Percentiles rank a stretch among this genome's conserved stretches.
phyloP scores from a whole-genome alignment of 37 sponge, comb jelly and placozoan species.

The Spongilla lacustris region DNA sequence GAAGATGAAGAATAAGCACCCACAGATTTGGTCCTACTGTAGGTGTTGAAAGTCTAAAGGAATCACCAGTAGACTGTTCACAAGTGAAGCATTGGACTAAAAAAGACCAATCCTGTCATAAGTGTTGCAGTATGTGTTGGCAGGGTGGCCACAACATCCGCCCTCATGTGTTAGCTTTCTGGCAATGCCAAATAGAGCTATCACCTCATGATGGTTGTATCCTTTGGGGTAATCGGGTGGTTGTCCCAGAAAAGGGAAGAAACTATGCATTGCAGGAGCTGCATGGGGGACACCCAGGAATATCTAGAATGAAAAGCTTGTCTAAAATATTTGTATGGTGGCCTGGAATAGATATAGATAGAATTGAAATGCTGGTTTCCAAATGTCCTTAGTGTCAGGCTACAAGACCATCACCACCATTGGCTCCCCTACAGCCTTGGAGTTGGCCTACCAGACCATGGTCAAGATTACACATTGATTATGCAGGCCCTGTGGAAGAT shows the following conservation, averaged over 20 bases:
- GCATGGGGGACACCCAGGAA: conserved; percentile 50
- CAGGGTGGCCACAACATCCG: background rate
- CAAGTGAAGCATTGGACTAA: background rate
- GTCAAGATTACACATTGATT: conserved; percentile 10
- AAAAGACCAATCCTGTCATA: background rate
- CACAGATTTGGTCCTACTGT: background rate
- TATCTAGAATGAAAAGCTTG: conserved; percentile 44
- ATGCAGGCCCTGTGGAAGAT: background rate
- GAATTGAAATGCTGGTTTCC: conserved; percentile 30
- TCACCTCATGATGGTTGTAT: conserved; percentile 27
- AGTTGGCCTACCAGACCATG: conserved; percentile 4
- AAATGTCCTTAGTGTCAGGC: background rate
- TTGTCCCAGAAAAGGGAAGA: conserved; percentile 23
- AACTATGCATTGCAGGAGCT: conserved; percentile 24
- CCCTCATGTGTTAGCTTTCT: background rate
- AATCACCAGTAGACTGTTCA: background rate
- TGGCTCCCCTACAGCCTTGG: conserved; percentile 15
- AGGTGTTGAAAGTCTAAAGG: background rate
- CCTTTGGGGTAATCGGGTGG: conserved; percentile 39
- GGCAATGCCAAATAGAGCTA: conserved; percentile 9
- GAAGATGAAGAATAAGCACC: background rate
- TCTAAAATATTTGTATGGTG: conserved; percentile 52
- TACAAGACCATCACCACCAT: conserved; percentile 4
- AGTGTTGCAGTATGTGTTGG: background rate
- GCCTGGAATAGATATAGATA: conserved; percentile 26